Evolutionary conservation across 2,888 invertebrate genomes (phyloP).

Genomic region (Limnephilus marmoratus): DNA sequence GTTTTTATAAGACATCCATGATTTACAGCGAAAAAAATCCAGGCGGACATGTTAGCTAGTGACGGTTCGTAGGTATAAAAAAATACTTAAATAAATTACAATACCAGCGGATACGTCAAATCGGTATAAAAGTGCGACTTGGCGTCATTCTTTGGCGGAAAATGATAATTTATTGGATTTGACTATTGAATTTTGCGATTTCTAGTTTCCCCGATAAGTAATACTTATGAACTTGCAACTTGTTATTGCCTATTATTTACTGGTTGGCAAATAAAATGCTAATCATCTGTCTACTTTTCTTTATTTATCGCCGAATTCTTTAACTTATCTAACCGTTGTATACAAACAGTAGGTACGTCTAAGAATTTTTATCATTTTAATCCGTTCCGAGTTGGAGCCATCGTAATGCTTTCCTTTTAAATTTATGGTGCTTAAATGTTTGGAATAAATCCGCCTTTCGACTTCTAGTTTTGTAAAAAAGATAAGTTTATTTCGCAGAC

Average conservation of each 20-base stretch:
- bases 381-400: constrained; percentile 2
- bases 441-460: neutral
- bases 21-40: constrained; percentile 18
- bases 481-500: neutral
- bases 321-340: neutral
- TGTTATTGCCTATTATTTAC: constrained; percentile 34
- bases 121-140: neutral
- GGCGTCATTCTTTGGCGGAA: constrained; percentile 18
- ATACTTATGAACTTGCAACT: constrained; percentile 7
- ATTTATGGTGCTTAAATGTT: neutral
- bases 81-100: constrained; percentile 32
- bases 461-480: neutral
- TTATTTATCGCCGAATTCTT: constrained; percentile 14
- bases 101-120: neutral
- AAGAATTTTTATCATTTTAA: neutral
- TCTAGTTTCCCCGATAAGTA: neutral
- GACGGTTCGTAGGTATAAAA: constrained; percentile 18
- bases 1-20: constrained; percentile 27
- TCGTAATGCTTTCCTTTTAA: neutral
- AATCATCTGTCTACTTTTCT: constrained; percentile 19
- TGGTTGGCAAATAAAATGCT: constrained; percentile 29
- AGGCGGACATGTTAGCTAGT: constrained; percentile 24
- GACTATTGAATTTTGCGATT: constrained; percentile 25
- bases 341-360: neutral
- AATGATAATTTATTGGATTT: constrained; percentile 30